phyloP scores from a whole-genome alignment of 92 coral and sea anemone genomes.

The Siderastrea siderea region DNA sequence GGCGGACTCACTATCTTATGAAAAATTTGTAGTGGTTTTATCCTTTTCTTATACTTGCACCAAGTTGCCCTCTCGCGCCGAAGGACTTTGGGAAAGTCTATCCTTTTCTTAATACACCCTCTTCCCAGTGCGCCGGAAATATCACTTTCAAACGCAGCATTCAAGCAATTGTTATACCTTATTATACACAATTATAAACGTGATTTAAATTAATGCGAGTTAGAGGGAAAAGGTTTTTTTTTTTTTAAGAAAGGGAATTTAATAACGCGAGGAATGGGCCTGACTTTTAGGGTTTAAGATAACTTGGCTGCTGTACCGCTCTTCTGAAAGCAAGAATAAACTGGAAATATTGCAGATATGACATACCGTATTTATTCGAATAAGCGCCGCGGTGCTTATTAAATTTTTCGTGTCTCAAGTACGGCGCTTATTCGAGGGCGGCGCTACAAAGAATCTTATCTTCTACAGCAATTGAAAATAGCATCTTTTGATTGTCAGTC shows the following conservation, averaged over 20 bases:
- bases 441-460: not conserved
- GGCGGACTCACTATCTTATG: not conserved
- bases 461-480: not conserved
- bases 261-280: slow-evolving; percentile 1
- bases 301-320: slow-evolving; percentile 18
- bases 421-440: too few species aligned
- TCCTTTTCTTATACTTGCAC: not conserved
- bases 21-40: slow-evolving; percentile 2
- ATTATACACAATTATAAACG: not conserved
- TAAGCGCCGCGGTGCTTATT: not conserved
- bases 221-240: not conserved
- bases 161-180: slow-evolving; percentile 25
- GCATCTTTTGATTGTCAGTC: too few species aligned
- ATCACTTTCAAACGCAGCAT: slow-evolving; percentile 24
- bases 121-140: slow-evolving; percentile 13
- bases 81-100: not conserved
- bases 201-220: too few species aligned
- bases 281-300: slow-evolving; percentile 1
- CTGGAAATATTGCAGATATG: slow-evolving; percentile 12
- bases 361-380: not conserved
- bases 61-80: too few species aligned
- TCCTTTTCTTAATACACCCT: slow-evolving; percentile 4
- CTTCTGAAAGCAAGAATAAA: slow-evolving; percentile 10
- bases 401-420: too few species aligned
- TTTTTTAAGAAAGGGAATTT: not conserved